Percentiles rank a stretch among this genome's conserved stretches.
Conservation (phyloP, 2,797 vertebrate genomes). For the Austrolebias charrua region DNA sequence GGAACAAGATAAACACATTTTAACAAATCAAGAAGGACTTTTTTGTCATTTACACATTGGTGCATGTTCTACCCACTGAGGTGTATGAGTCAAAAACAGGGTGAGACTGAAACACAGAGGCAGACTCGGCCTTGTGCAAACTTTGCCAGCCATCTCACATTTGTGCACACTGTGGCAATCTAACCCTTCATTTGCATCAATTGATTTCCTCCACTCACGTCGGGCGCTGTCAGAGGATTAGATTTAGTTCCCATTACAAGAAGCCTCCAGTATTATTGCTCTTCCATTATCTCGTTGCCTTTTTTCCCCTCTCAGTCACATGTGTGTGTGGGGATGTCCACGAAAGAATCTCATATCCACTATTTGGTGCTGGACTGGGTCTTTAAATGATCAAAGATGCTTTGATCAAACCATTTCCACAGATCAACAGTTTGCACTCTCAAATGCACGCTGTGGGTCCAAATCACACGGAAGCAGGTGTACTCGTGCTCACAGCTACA, state of each 20-base stretch:
- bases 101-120: background rate
- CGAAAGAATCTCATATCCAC: constrained; percentile 30
- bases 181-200: constrained; percentile 62
- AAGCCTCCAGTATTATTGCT: constrained; percentile 50
- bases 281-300: constrained; percentile 39
- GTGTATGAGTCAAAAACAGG: background rate
- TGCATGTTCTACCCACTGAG: no score
- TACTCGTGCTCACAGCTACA: constrained; percentile 2
- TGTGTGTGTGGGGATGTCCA: constrained; percentile 6
- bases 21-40: no score
- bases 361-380: constrained; percentile 48
- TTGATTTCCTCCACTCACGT: constrained; percentile 63
- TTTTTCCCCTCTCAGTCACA: constrained; percentile 4
- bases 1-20: no score
- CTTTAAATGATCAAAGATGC: constrained; percentile 60
- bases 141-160: constrained; percentile 51
- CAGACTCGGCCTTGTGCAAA: constrained; percentile 6
- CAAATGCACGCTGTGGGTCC: constrained; percentile 35
- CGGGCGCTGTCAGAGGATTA: constrained; percentile 63
- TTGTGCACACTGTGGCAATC: constrained; percentile 55
- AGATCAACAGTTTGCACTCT: constrained; percentile 51
- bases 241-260: constrained; percentile 64
- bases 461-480: constrained; percentile 14
- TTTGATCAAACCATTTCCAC: constrained; percentile 70
- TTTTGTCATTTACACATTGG: no score